Conservation (phyloP, 2,797 vertebrate genomes). For the Mormyrops attenuatus region DNA sequence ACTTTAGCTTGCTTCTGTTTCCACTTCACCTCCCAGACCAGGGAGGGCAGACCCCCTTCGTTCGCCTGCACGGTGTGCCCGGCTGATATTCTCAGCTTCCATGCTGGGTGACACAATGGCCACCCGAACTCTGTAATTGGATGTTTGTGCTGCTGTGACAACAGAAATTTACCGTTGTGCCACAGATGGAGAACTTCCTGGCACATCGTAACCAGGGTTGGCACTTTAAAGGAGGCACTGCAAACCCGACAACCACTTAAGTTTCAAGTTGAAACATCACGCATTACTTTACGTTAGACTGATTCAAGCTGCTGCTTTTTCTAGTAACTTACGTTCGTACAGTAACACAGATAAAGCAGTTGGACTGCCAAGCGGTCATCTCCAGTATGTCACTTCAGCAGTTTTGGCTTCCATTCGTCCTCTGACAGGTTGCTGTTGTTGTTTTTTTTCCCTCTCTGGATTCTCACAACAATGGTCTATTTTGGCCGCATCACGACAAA, state of each 20-base stretch:
- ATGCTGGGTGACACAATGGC: background rate
- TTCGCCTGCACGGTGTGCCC: background rate
- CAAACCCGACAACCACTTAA: background rate
- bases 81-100: background rate
- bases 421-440: slow-evolving; percentile 10
- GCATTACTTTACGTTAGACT: background rate
- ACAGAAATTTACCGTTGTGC: slow-evolving; percentile 13
- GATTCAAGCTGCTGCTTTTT: background rate
- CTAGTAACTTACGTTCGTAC: background rate
- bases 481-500: slow-evolving; percentile 29
- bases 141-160: slow-evolving; percentile 19
- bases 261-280: background rate
- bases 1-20: background rate
- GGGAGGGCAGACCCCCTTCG: too few relatives aligned
- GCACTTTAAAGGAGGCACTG: background rate
- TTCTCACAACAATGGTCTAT: slow-evolving; percentile 32
- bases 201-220: background rate
- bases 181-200: background rate
- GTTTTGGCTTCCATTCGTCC: background rate
- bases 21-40: background rate
- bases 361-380: background rate
- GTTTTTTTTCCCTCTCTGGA: background rate
- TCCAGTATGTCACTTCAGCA: background rate
- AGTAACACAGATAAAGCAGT: background rate
- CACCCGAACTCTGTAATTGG: slow-evolving; percentile 5